Base-by-base conservation (phyloP, 2,888 invertebrate species). In the Drosophila greeni region DNA sequence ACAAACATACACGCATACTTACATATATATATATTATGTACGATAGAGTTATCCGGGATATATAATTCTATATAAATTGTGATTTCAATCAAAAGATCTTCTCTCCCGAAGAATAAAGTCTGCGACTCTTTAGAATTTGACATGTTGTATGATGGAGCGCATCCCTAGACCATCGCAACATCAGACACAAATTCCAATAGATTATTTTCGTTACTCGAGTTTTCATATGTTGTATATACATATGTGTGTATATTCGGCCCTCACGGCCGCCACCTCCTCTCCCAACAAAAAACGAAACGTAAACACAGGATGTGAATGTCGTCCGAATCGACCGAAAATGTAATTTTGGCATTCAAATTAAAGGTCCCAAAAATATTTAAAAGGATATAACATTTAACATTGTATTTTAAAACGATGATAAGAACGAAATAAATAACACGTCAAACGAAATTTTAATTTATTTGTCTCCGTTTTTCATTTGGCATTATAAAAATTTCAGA, bases 81-180 rank as follows among this genome's bases (percentile, higher is more conserved):
- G 84, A 84, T 84, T 79, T 79, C 65, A 82, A 79, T 82, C 70
- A 74, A 79, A 79, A 71, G 40, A 47, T 72, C 70, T 68, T 73
- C 72, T 80, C 82, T 79, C 82, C 74, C 80, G 70, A 70, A 70
- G 70, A 79, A 70, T 58, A 62, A 81, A 78, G 82, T 83, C 84
- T 78, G 76, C 81, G 64, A 66, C 71, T 73, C 59, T 55, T 83
- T 73, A 70, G 70, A 81, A 73, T 78, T 78, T 78, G 79, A 83
- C 74, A 71, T 73, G 73, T 78, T 81, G 60, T 57, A 68, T 68
- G 70, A 81, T 78, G 73, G 52, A 60, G 37, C 26, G 24, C 57
- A 40, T 52, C 36, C 31, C 47, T 18, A 29, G 24, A 33, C 40
- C 66, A 70, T 61, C 42, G 24, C 59, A 45, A 43, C 45, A 31